Evolutionary conservation across 2,888 invertebrate species (phyloP).

Genomic region (Eumacrocentrus americanus): DNA sequence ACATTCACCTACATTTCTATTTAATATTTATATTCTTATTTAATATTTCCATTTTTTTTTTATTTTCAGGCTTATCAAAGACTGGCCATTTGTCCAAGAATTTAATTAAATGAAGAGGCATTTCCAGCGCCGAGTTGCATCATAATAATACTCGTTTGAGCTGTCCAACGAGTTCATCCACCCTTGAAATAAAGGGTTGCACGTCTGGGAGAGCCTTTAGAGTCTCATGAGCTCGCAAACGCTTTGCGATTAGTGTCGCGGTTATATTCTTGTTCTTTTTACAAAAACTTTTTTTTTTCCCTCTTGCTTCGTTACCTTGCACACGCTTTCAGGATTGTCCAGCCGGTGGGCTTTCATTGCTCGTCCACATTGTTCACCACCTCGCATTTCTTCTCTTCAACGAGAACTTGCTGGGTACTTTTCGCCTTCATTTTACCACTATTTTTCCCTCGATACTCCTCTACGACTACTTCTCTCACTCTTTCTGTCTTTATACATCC

Average conservation of each 20-base stretch:
- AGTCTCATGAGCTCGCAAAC: neutral
- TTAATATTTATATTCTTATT: too few species aligned
- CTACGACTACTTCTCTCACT: neutral
- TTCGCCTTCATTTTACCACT: slow-evolving; percentile 10
- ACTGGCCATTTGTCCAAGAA: neutral
- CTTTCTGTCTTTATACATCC: neutral
- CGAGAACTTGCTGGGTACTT: slow-evolving; percentile 4
- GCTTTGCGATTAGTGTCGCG: slow-evolving; percentile 15
- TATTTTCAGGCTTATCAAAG: too few species aligned
- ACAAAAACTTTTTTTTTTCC: too few species aligned
- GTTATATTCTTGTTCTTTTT: neutral
- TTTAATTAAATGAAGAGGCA: too few species aligned
- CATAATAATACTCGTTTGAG: neutral
- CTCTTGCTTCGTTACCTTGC: too few species aligned
- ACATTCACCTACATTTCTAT: too few species aligned
- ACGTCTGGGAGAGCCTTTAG: neutral
- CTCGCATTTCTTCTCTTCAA: neutral
- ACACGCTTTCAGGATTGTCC: slow-evolving; percentile 11
- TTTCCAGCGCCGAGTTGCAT: too few species aligned
- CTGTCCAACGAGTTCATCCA: slow-evolving; percentile 8
- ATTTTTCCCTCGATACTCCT: slow-evolving; percentile 9
- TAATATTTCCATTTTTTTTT: neutral
- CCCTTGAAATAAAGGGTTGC: slow-evolving; percentile 2
- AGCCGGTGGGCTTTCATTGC: neutral
- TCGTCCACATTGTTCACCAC: neutral